A percentile compares a stretch with the other conserved stretches of the same genome.
These are phyloP conservation scores for Mellivora capensis DNA, from an alignment of 2,113 vertebrate species.

Conservation along the genomic window DNA sequence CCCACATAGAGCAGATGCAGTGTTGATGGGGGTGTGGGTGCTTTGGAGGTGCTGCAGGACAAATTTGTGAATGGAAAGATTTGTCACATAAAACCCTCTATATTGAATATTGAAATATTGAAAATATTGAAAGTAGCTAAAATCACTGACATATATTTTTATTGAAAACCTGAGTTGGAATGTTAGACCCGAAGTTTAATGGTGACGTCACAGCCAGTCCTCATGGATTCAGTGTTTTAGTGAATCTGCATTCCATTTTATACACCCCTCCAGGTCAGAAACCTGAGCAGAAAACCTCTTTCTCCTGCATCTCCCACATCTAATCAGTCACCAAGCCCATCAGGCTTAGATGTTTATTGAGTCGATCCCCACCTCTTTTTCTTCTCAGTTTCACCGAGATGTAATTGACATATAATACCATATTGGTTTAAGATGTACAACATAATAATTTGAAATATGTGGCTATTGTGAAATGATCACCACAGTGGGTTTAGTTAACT, in stretches of 20 bases:
- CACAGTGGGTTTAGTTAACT: not conserved
- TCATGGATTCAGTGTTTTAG: not conserved
- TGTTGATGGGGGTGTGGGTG: not conserved
- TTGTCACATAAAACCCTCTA: constrained; percentile 63
- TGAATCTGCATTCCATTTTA: not conserved
- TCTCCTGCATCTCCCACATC: not conserved
- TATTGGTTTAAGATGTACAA: not conserved
- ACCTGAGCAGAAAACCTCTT: not conserved
- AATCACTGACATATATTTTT: constrained; percentile 24
- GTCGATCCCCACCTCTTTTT: not conserved
- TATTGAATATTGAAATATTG: constrained; percentile 65
- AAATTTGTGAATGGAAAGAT: constrained; percentile 62
- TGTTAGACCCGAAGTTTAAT: constrained; percentile 53
- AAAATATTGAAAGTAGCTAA: constrained; percentile 65
- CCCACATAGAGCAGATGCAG: constrained; percentile 42
- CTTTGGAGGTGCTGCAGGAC: constrained; percentile 55
- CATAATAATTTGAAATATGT: not conserved
- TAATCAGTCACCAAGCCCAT: not conserved
- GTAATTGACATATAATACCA: not conserved
- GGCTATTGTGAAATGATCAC: not conserved
- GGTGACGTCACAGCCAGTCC: not conserved
- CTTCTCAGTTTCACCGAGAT: not conserved
- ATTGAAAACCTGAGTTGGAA: constrained; percentile 21
- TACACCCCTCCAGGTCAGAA: not conserved
- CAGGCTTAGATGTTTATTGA: not conserved